These are phyloP conservation scores for Agonum fuliginosum DNA, from an alignment of 2,888 invertebrate species.

Conservation along the genomic window DNA sequence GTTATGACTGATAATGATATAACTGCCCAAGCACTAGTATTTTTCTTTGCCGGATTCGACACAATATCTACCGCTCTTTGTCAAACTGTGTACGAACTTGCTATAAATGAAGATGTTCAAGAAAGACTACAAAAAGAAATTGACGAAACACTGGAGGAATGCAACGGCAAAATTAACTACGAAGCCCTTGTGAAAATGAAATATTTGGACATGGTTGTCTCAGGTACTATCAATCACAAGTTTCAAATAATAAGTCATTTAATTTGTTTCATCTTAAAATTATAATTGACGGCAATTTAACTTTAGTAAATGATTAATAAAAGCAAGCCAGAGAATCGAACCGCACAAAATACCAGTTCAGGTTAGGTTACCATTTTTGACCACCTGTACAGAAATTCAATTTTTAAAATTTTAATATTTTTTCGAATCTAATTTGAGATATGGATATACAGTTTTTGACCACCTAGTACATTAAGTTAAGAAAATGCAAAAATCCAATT, in stretches of 20 bases:
- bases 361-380: too few relatives aligned
- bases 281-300: too few relatives aligned
- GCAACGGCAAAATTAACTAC: conserved; percentile 68
- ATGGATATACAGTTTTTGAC: too few relatives aligned
- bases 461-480: too few relatives aligned
- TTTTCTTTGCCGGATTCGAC: conserved; percentile 71
- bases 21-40: conserved; percentile 69
- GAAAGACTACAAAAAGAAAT: conserved; percentile 68
- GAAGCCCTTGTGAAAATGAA: conserved; percentile 71
- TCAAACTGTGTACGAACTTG: conserved; percentile 68
- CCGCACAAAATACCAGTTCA: too few relatives aligned
- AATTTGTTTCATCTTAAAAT: conserved; percentile 63
- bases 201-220: conserved; percentile 74
- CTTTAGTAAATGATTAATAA: too few relatives aligned
- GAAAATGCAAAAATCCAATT: too few relatives aligned
- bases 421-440: too few relatives aligned
- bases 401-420: too few relatives aligned
- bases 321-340: too few relatives aligned
- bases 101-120: conserved; percentile 68
- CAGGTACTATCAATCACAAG: conserved; percentile 60
- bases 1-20: conserved; percentile 68
- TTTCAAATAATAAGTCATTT: background rate
- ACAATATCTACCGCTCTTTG: conserved; percentile 67
- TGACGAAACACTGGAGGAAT: conserved; percentile 62
- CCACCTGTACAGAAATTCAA: too few relatives aligned